phyloP scores from a whole-genome alignment of 2,113 vertebrate species.

The Apus apus region DNA sequence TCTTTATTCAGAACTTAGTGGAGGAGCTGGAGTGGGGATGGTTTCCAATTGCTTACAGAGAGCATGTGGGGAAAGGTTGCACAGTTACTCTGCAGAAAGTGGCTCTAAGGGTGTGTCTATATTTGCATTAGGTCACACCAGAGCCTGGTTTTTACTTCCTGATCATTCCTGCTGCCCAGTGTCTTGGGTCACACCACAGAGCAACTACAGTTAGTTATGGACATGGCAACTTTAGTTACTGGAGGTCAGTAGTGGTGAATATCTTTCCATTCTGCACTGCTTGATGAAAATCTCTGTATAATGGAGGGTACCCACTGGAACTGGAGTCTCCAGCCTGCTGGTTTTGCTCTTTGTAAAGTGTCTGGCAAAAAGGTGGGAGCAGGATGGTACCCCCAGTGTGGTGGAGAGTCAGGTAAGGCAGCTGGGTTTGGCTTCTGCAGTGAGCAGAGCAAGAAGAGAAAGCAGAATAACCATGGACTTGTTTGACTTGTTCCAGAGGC shows the following conservation, averaged over 20 bases:
- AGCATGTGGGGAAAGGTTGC: too few species aligned
- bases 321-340: neutral
- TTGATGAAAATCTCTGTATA: neutral
- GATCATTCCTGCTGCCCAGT: too few species aligned
- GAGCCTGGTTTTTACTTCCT: too few species aligned
- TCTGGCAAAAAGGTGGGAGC: neutral
- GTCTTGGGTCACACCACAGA: too few species aligned
- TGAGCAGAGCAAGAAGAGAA: neutral
- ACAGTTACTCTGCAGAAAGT: too few species aligned
- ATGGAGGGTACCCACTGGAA: neutral
- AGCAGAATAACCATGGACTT: rapidly evolving
- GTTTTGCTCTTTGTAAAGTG: neutral
- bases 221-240: neutral
- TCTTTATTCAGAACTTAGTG: too few species aligned
- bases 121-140: too few species aligned
- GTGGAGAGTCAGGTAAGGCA: neutral
- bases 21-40: too few species aligned
- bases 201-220: neutral
- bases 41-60: too few species aligned
- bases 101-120: too few species aligned
- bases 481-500: neutral
- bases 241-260: neutral
- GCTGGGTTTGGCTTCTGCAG: neutral
- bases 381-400: neutral
- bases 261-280: neutral